A percentile compares a stretch with the other conserved stretches of the same genome.
These are phyloP conservation scores for Pitta sordida DNA, from an alignment of 2,113 vertebrate species.

Conservation along the genomic window DNA sequence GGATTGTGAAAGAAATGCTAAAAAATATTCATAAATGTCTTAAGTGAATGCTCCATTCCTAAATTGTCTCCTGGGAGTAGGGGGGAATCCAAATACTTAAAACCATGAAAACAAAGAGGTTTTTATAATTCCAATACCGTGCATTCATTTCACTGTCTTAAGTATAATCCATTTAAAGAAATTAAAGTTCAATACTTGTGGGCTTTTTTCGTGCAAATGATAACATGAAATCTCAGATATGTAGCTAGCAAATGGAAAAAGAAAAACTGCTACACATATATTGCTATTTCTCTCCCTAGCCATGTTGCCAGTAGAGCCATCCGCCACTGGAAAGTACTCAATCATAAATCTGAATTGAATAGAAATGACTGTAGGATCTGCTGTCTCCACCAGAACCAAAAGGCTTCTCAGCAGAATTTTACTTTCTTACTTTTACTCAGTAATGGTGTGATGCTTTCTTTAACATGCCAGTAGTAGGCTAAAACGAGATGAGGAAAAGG, in stretches of 20 bases:
- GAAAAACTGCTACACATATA: background rate
- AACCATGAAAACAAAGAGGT: background rate
- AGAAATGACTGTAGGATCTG: background rate
- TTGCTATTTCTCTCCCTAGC: background rate
- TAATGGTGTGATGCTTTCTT: background rate
- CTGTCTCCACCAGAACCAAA: background rate
- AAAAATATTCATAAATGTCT: background rate
- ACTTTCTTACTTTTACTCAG: background rate
- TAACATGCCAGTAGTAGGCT: background rate
- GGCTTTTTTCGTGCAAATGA: background rate
- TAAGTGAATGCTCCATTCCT: background rate
- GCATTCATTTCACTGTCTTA: background rate
- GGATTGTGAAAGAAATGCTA: background rate
- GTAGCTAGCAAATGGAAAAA: background rate
- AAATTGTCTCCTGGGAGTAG: background rate
- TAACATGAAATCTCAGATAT: background rate
- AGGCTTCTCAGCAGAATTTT: background rate
- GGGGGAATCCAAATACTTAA: background rate
- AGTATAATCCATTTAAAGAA: background rate
- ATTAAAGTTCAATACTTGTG: background rate
- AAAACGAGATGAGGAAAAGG: slow-evolving; percentile 6
- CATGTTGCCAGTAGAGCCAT: background rate
- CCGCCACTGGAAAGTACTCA: slow-evolving; percentile 17
- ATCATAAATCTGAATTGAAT: slow-evolving; percentile 51
- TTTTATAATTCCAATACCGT: background rate